Conservation (phyloP, 2,797 vertebrate genomes). For the Crax fasciolata region DNA sequence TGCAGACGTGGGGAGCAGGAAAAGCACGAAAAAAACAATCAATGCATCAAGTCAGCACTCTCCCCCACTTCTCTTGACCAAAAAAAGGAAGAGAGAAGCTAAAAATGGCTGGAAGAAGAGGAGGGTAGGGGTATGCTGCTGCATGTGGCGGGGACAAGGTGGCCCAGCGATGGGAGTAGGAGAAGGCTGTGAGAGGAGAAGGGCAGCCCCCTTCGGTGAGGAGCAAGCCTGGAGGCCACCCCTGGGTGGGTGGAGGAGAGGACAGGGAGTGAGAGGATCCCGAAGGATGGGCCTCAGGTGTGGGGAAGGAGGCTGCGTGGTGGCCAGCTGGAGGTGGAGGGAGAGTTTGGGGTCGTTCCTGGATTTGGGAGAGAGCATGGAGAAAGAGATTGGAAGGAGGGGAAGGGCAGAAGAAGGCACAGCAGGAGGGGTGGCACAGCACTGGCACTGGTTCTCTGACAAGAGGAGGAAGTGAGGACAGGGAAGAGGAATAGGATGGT, state of each 20-base stretch:
- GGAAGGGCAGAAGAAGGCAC: background rate
- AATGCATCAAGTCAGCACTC: background rate
- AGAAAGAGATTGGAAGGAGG: background rate
- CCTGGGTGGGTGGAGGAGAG: background rate
- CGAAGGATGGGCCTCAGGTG: background rate
- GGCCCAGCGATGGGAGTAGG: background rate
- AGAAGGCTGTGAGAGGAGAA: background rate
- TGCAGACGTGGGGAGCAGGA: background rate
- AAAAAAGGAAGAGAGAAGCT: background rate
- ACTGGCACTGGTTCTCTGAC: background rate
- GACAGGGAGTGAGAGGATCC: background rate
- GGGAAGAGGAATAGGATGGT: background rate
- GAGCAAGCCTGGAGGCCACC: background rate
- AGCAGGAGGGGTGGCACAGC: background rate
- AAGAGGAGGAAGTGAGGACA: background rate
- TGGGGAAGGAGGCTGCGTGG: background rate
- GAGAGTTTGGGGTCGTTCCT: background rate
- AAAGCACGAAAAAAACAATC: background rate
- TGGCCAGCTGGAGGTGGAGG: background rate
- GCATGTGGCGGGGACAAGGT: background rate
- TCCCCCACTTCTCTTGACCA: accelerated
- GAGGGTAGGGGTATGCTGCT: background rate
- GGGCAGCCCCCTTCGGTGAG: too few relatives aligned
- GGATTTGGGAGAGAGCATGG: background rate
- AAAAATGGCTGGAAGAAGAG: background rate